Base-by-base conservation (phyloP, 2,113 vertebrate species). In the Prunella fulvescens region DNA sequence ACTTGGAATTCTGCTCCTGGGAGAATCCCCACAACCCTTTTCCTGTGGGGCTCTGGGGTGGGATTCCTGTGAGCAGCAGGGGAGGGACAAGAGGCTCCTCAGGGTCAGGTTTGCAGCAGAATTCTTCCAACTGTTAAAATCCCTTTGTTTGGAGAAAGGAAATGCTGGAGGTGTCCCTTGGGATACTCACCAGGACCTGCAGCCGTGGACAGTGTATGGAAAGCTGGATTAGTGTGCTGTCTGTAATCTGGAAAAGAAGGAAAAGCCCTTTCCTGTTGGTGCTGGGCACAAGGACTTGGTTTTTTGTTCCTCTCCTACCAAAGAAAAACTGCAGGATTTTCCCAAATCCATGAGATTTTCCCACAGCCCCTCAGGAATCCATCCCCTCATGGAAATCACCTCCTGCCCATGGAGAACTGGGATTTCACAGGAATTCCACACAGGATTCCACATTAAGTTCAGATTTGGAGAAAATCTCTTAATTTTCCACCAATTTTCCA, bases 161-260 rank as follows among this genome's bases (percentile, higher is more conserved):
- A 85, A 66, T 0, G 44, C 69, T 57, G 48, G 17, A 56, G 47
- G 16, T 6, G 23, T 53, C 65, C 3, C 45, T 15, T 10, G 4
- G 14, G 13, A 56, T 24, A 98, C 99, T 99, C 96, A 99, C 99
- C 98, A 99, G 98, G 81, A 99, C 99, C 98, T 99, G 99, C 79
- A 99, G 98, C 92, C 98, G 98, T 76, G 99, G 99, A 98, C 99
- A 99, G 97, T 99, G 98, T 97, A 99, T 99, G 86, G 99, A 99
- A 56, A 99, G 98, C 97, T 99, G 99, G 95, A 99, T 99, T 67
- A 99, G 97, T 0, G 99, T 99, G 65, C 98, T 98, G 96, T 99
- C 99, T 97, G 99, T 99, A 96, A 99, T 99, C 99, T 99, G 95
- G 20, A 92, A 91, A 47, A 94, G 20, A 57, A 11, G 67, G 35